These are phyloP conservation scores for Eremophila alpestris DNA, from an alignment of 2,797 vertebrate genomes.

Conservation along the genomic window DNA sequence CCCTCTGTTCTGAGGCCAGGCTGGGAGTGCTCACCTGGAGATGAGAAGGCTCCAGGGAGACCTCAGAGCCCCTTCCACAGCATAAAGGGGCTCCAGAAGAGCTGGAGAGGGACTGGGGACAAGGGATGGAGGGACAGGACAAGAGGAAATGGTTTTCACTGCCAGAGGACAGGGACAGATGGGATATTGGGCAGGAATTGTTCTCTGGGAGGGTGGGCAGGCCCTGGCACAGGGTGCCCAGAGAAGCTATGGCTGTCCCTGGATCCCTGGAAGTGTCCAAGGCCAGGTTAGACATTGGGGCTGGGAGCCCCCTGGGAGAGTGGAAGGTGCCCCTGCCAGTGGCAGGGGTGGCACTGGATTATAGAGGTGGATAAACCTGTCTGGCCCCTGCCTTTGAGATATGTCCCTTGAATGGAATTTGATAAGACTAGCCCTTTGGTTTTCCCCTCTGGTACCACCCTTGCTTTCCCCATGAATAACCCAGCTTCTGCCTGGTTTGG, in stretches of 20 bases:
- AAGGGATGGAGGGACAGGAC: not conserved
- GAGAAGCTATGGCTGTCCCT: not conserved
- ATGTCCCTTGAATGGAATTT: no score
- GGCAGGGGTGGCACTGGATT: not conserved
- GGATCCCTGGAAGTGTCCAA: not conserved
- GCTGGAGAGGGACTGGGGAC: not conserved
- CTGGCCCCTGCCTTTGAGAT: no score
- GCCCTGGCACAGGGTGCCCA: not conserved
- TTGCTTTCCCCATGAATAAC: no score
- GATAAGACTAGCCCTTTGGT: no score
- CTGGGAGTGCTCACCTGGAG: not conserved
- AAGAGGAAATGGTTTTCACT: not conserved
- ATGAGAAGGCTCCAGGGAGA: not conserved
- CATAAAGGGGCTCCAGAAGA: not conserved
- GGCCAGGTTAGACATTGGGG: not conserved
- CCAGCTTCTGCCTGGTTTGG: no score
- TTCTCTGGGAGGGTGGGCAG: not conserved
- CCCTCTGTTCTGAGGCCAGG: not conserved
- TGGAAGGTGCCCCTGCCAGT: not conserved
- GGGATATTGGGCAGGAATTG: not conserved
- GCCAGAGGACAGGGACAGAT: not conserved
- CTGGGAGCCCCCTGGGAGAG: not conserved
- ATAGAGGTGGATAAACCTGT: no score
- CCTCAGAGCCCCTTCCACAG: not conserved
- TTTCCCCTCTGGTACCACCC: no score